Evolutionary conservation across 1,140 invertebrate species (phyloP), one percentile per base, ranked within the genome.

Genomic region (Mactra quadrangularis): DNA sequence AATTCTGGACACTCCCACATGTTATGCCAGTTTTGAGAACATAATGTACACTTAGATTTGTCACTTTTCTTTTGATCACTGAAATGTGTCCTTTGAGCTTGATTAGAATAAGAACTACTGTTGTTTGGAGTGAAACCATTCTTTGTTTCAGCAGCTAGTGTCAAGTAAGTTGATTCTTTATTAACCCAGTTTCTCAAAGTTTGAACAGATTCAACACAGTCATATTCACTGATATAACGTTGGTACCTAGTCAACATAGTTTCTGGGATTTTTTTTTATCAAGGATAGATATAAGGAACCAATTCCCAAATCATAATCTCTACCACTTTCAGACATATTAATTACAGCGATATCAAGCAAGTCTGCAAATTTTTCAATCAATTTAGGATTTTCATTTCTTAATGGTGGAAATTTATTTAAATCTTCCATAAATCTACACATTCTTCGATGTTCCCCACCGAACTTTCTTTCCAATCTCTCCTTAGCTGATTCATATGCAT

Each of bases 251-350:
- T 33, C 6, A 55, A 11, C 29, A 55, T 72, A n/a, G 25, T 33
- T 27, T 72, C 50, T 2, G 70, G 70, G 11, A 53, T 17, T 52
- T 72, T 55, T 52, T 70, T 25, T 62, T 62, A n/a, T 17, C 29
- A 72, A 35, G n/a, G 19, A 22, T 35, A 72, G 22, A 38, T 72
- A 72, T 17, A 72, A 57, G 33, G 33, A n/a, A 53, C 70, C 70
- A 11, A 53, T 27, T 1, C 52, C 17, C 2, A 72, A 29, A 31
- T 72, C 70, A 3, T 55, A 47, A 31, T 55, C 47, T 27, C 33
- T 1, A 22, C 47, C 47, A 45, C 47, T 47, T 17, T 70, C 66
- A 27, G 22, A 50, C 47, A 70, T 19, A 31, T 72, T 72, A 33
- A 72, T 57, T 11, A 72, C 50, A 22, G 47, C 52, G 31, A 53